These are phyloP conservation scores for Sigmodon hispidus DNA, from an alignment of 2,113 vertebrate species.

Conservation along the genomic window DNA sequence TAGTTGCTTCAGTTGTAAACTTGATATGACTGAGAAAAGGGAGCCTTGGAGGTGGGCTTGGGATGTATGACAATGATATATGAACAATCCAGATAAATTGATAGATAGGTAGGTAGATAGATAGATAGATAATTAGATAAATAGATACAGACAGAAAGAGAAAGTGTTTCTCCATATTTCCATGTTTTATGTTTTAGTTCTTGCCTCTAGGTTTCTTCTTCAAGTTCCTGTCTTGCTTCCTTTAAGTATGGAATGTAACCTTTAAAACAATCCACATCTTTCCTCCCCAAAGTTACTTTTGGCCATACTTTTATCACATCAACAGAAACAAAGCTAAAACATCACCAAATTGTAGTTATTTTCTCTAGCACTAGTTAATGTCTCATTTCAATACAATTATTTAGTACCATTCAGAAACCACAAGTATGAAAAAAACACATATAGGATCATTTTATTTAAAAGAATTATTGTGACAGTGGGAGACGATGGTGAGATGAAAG, in stretches of 20 bases:
- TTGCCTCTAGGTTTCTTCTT: background rate
- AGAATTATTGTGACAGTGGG: background rate
- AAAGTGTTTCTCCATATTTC: background rate
- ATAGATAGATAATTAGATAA: background rate
- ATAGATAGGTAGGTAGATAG: background rate
- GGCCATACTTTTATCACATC: too few relatives aligned
- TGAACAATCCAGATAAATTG: background rate
- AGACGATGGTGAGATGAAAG: background rate
- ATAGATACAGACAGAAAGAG: background rate
- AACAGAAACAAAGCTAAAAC: background rate
- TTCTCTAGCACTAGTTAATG: conserved; percentile 41
- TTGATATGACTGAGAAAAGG: background rate
- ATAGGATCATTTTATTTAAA: conserved; percentile 23
- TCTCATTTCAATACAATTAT: conserved; percentile 64
- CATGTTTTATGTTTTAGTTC: background rate
- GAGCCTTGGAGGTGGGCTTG: too few relatives aligned
- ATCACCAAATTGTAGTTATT: conserved; percentile 15
- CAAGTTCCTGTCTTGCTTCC: background rate
- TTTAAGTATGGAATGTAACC: background rate
- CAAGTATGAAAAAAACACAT: conserved; percentile 55
- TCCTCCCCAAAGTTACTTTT: background rate
- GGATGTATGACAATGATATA: background rate
- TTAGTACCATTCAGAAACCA: conserved; percentile 60
- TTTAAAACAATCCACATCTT: background rate
- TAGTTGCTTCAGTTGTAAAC: background rate